Evolutionary conservation across 1,140 invertebrate species (phyloP), one percentile per base, ranked within the genome.

Genomic region (Steinernema feltiae): DNA sequence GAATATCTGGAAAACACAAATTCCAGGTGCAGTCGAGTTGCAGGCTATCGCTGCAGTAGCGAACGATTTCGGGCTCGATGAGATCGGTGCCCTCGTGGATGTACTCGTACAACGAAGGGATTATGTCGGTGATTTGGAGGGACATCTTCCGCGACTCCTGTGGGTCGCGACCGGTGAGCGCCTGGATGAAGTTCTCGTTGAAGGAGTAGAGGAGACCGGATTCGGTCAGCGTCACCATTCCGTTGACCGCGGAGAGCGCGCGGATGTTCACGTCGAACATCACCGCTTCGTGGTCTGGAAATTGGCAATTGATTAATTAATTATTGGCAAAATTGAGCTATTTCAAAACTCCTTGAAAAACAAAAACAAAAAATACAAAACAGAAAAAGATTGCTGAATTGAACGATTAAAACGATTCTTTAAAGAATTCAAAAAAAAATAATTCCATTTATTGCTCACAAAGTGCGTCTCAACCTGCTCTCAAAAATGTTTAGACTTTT

Each of bases 121-220:
- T 84, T 24, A 82, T 46, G 48, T 82, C 80, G 12, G 80, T 82
- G 29, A 82, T 82, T n/a, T 63, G 53, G 24, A 63, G 53, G 53
- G 7, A 15, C 53, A 78, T 69, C 80, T 84, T 80, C 63, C 63
- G 24, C 15, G 48, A 32, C n/a, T 32, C 48, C 1, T 30, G 41
- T 7, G 71, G 31, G 18, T 77, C 69, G 17, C 70, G 72, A 24
- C 80, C 80, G n/a, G 74, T 32, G 1, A 82, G 76, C 72, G 82
- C 83, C 48, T 84, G 73, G n/a, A 82, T 35, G 71, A 82, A 82
- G 32, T 82, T 84, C 53, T 84, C 80, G 63, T 82, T 82, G 72
- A 79, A 82, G 17, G 82, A 81, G 70, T 82, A 80, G 31, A 82
- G 17, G 30, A 84, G 15, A 30, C 80, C 80, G 17, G 76, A 21